Evolutionary conservation across 2,113 vertebrate genomes (phyloP), one percentile per base, ranked within the genome.

Genomic region (Labeo rohita): DNA sequence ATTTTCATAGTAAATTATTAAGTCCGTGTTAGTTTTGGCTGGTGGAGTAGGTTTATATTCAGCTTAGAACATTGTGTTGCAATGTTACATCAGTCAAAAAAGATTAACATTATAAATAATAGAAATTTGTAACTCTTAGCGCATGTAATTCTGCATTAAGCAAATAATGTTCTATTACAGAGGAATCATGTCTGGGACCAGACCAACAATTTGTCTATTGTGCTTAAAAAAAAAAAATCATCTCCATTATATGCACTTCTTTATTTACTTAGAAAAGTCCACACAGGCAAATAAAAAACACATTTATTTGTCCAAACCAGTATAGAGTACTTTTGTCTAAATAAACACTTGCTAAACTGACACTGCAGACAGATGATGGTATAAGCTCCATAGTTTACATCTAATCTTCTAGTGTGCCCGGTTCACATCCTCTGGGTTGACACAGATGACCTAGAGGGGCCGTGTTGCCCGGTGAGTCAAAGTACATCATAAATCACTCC

Each of bases 361-460:
- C 54, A 75, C 13, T 70, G 50, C 75, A 54, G 45, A 52, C 61
- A 79, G 2, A 68, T 21, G 39, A 23, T 43, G 18, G n/a, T 45
- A 28, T 18, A 50, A 81, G 39, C 56, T 11, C 80, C 47, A 52
- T 45, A 52, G 23, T 82, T 66, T 50, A 52, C 63, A 82, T 82
- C 2, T 52, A 52, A 36, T 52, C 28, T 34, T 39, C 3, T 36
- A n/a, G 18, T 56, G 21, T 39, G 61, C 74, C 77, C 77, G 2
- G 80, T 90, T 92, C 92, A 94, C 92, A 93, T 94, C 92, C 94
- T 94, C 91, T 90, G 68, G 59, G 28, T 89, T 91, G 94, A 93
- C 93, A 92, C 90, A 39, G 65, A 81, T 88, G 91, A 92, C 93
- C 93, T 92, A 85, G 0, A 86, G 52, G 91, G 90, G 90, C 89